These are phyloP conservation scores for Phytoseiulus persimilis DNA, from an alignment of 2,888 invertebrate genomes.

Conservation along the genomic window DNA sequence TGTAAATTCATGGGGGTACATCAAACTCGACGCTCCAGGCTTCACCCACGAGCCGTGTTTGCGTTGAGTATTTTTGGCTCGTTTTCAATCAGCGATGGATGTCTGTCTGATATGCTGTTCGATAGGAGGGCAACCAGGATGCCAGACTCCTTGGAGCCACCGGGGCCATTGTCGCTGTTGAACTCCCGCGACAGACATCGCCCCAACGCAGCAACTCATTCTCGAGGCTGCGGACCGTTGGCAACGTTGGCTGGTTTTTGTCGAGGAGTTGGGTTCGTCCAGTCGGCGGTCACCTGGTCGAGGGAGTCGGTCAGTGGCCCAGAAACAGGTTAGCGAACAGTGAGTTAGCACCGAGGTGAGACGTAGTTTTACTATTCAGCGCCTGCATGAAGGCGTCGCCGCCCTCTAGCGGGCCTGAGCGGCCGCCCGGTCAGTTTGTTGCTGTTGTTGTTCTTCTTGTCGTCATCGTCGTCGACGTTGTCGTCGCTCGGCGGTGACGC, in stretches of 20 bases:
- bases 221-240: not conserved
- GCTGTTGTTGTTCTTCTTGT: no score
- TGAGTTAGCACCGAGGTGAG: not conserved
- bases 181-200: not conserved
- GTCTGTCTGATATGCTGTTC: not conserved
- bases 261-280: no score
- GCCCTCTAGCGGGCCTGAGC: no score
- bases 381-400: not conserved
- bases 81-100: slow-evolving; percentile 33
- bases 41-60: not conserved
- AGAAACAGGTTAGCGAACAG: not conserved
- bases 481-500: no score
- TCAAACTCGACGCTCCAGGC: not conserved
- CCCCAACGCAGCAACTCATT: not conserved
- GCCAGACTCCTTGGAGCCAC: slow-evolving; percentile 34
- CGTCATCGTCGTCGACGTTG: no score
- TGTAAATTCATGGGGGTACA: no score
- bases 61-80: slow-evolving; percentile 31
- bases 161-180: slow-evolving; percentile 12
- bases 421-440: no score
- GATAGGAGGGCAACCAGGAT: slow-evolving; percentile 11
- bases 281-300: not conserved
- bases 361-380: not conserved
- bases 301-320: not conserved
- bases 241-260: no score